phyloP scores from a whole-genome alignment of 1,140 invertebrate species.

The Drosophila fuyamai region DNA sequence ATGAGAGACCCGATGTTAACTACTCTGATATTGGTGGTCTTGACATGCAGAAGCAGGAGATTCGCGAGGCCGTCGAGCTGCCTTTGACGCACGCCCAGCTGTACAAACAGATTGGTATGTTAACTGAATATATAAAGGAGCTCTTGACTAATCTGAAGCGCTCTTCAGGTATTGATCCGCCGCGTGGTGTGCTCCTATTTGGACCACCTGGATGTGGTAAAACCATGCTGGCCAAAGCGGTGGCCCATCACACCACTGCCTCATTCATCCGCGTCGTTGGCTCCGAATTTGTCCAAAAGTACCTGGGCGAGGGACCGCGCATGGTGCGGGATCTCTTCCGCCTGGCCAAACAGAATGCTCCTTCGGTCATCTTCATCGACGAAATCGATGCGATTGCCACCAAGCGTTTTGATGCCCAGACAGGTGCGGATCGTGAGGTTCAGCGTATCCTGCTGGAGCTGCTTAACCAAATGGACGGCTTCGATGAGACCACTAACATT shows the following conservation, averaged over 20 bases:
- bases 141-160: background rate
- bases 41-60: constrained; percentile 99
- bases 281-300: constrained; percentile 99
- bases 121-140: too few species aligned
- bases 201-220: constrained; percentile 97
- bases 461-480: constrained; percentile 99
- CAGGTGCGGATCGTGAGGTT: constrained; percentile 99
- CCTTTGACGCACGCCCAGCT: constrained; percentile 99
- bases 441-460: constrained; percentile 99
- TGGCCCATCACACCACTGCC: constrained; percentile 98
- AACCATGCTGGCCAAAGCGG: constrained; percentile 99
- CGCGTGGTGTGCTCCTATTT: constrained; percentile 98
- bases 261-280: constrained; percentile 99
- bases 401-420: constrained; percentile 99
- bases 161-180: constrained; percentile 92
- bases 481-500: constrained; percentile 99
- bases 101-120: constrained; percentile 95
- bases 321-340: constrained; percentile 99
- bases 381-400: constrained; percentile 99
- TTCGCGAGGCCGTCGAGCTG: constrained; percentile 98
- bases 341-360: constrained; percentile 99
- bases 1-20: constrained; percentile 98
- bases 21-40: constrained; percentile 99
- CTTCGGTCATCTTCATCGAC: constrained; percentile 99
- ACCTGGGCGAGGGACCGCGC: constrained; percentile 98